Percentiles rank a stretch among this genome's conserved stretches.
Evolutionary conservation across 2,888 invertebrate genomes (phyloP).

Genomic region (Agonopterix alstromeriana): DNA sequence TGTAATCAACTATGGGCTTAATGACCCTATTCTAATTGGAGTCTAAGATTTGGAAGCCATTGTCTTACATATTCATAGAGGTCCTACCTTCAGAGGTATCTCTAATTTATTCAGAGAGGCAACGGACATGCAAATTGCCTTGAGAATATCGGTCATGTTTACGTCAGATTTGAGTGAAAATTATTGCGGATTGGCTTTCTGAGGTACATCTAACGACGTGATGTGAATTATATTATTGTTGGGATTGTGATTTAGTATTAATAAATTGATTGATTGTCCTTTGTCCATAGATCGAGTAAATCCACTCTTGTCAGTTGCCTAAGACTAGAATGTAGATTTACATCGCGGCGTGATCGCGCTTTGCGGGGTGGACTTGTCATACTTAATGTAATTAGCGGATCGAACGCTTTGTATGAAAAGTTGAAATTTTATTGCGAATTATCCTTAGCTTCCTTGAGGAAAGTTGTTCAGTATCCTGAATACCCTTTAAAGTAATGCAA

Average conservation of each 20-base stretch:
- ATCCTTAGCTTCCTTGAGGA: no score
- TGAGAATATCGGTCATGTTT: slow-evolving; percentile 73
- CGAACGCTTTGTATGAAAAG: no score
- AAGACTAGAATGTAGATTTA: no score
- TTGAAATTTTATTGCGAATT: no score
- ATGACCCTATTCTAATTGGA: slow-evolving; percentile 68
- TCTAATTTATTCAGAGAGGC: slow-evolving; percentile 67
- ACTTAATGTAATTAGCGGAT: no score
- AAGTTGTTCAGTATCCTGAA: no score
- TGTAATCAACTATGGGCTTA: slow-evolving; percentile 63
- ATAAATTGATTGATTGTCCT: no score
- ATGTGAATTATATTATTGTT: slow-evolving; percentile 22
- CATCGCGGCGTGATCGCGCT: no score
- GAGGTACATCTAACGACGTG: slow-evolving; percentile 21
- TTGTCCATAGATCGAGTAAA: no score
- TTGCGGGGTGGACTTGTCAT: no score
- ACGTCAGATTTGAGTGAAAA: slow-evolving; percentile 70
- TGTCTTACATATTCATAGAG: slow-evolving; percentile 76
- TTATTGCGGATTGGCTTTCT: slow-evolving; percentile 65
- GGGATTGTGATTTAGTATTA: background rate
- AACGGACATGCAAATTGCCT: slow-evolving; percentile 71
- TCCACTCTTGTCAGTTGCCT: no score
- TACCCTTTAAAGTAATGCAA: no score
- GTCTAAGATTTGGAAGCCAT: slow-evolving; percentile 70
- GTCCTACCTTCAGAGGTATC: slow-evolving; percentile 53